These are phyloP conservation scores for Rapana venosa DNA, from an alignment of 2,888 invertebrate genomes.

Conservation along the genomic window DNA sequence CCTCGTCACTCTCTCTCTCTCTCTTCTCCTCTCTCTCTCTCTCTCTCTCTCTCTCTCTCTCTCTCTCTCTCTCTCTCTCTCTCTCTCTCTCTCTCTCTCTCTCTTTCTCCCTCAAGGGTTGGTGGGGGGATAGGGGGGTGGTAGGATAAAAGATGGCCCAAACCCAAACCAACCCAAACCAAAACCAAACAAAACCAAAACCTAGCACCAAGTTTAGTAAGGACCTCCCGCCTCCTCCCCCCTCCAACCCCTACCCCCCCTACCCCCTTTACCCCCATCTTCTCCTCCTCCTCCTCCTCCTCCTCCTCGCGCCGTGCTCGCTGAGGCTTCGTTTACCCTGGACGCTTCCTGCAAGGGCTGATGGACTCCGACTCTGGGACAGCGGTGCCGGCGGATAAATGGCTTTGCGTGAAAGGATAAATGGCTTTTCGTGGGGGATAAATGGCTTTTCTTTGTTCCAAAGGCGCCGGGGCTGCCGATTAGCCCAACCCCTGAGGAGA, in stretches of 20 bases:
- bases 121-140: too few relatives aligned
- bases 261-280: not conserved
- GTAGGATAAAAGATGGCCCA: conserved; percentile 39
- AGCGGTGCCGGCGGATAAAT: conserved; percentile 35
- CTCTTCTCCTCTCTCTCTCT: conserved; percentile 39
- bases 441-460: conserved; percentile 37
- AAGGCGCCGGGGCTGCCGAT: conserved; percentile 8
- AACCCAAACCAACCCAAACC: not conserved
- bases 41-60: conserved; percentile 33
- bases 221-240: not conserved
- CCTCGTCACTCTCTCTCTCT: conserved; percentile 40
- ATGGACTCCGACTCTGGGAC: conserved; percentile 26
- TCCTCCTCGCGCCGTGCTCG: not conserved
- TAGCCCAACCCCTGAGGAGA: not conserved
- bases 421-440: conserved; percentile 19
- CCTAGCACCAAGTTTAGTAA: too few relatives aligned
- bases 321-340: conserved; percentile 21
- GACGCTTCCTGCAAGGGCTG: not conserved
- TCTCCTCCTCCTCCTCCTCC: not conserved
- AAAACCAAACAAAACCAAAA: too few relatives aligned
- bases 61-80: conserved; percentile 35
- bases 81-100: conserved; percentile 35
- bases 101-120: conserved; percentile 27
- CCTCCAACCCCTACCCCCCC: not conserved
- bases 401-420: conserved; percentile 7